Evolutionary conservation across 2,888 invertebrate species (phyloP).

Genomic region (Nomada lathburiana): DNA sequence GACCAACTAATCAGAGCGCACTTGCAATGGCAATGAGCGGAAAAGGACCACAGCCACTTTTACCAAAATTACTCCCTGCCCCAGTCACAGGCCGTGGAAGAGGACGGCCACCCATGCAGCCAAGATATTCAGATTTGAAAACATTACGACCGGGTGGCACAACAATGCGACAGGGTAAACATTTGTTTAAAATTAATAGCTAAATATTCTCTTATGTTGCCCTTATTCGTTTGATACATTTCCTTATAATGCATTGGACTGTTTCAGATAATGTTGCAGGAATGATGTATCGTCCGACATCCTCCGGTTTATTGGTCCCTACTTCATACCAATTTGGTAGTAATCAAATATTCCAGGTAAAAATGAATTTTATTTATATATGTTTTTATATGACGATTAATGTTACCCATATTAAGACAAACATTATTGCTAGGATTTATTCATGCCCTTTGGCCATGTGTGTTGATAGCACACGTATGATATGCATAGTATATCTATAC

Average conservation of each 20-base stretch:
- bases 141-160: constrained; percentile 79
- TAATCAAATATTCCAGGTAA: constrained; percentile 88
- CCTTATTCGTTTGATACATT: background rate
- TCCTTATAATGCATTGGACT: constrained; percentile 12
- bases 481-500: constrained; percentile 28
- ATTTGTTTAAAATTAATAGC: background rate
- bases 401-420: background rate
- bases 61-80: constrained; percentile 84
- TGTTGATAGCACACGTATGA: constrained; percentile 18
- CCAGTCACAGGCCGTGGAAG: constrained; percentile 83
- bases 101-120: constrained; percentile 84
- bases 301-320: constrained; percentile 86
- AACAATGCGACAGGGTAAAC: constrained; percentile 78
- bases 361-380: constrained; percentile 63
- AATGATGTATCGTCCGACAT: constrained; percentile 89
- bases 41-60: constrained; percentile 82
- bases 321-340: constrained; percentile 87
- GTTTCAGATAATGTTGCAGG: constrained; percentile 84
- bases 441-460: constrained; percentile 49
- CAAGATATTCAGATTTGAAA: constrained; percentile 81
- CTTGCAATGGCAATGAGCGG: constrained; percentile 82
- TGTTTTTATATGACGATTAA: background rate
- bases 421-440: constrained; percentile 15
- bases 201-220: background rate
- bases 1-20: constrained; percentile 76